phyloP scores from a whole-genome alignment of 2,888 invertebrate species.

The Gortyna flavago region DNA sequence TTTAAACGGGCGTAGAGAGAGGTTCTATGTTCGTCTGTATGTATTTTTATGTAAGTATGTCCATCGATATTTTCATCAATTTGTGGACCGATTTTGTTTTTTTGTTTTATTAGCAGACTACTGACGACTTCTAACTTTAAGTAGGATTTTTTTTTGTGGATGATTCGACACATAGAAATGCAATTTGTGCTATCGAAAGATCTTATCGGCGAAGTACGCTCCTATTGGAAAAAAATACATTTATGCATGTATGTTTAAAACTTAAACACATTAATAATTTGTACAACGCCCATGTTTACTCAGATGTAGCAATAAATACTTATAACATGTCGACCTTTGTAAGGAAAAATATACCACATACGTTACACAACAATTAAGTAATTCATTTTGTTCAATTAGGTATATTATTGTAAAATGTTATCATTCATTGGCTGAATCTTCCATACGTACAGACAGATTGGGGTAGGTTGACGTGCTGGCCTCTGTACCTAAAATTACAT shows the following conservation, averaged over 20 bases:
- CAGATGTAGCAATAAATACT: constrained; percentile 38
- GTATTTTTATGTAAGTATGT: too few relatives aligned
- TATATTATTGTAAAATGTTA: background rate
- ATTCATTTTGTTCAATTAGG: constrained; percentile 15
- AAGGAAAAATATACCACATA: constrained; percentile 20
- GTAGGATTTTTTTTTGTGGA: background rate
- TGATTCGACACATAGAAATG: background rate
- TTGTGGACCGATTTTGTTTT: too few relatives aligned
- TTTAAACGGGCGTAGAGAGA: background rate
- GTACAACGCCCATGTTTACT: constrained; percentile 30
- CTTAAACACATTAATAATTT: constrained; percentile 11
- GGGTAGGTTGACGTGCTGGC: too few relatives aligned
- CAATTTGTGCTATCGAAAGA: background rate
- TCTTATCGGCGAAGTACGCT: background rate
- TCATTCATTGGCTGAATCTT: background rate
- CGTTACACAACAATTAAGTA: constrained; percentile 14
- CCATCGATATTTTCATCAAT: too few relatives aligned
- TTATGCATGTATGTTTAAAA: background rate
- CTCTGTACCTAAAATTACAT: too few relatives aligned
- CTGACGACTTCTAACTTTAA: background rate
- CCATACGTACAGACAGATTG: too few relatives aligned
- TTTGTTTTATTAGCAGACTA: background rate
- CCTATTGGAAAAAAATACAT: background rate
- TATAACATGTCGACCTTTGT: constrained; percentile 35
- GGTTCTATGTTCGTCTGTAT: too few relatives aligned